Evolutionary conservation across 1,140 invertebrate genomes (phyloP).

Genomic region (Myzus persicae): DNA sequence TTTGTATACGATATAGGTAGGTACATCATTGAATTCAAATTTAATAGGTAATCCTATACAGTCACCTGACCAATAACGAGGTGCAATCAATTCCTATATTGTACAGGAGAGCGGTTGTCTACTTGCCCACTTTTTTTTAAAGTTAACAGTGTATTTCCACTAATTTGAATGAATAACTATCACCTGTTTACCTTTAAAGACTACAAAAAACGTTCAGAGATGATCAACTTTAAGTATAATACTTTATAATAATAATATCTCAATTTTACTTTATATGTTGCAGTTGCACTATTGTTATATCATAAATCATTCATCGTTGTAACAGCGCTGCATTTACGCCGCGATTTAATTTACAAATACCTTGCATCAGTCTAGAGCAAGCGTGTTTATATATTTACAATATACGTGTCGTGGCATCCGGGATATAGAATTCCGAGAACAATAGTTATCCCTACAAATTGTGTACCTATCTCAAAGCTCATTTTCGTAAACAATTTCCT

Average conservation of each 20-base stretch:
- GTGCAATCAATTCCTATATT: no score
- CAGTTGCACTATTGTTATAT: neutral
- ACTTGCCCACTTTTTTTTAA: neutral
- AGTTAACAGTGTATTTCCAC: neutral
- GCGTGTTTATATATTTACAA: neutral
- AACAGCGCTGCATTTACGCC: neutral
- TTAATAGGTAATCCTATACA: no score
- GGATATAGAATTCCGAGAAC: neutral
- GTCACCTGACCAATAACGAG: no score
- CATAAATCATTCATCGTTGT: neutral
- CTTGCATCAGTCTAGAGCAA: neutral
- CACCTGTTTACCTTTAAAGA: no score
- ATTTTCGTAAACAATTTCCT: constrained; percentile 13
- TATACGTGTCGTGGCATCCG: neutral
- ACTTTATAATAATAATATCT: neutral
- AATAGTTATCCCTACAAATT: neutral
- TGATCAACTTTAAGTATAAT: neutral
- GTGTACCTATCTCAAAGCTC: neutral
- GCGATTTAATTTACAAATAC: constrained; percentile 1
- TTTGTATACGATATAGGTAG: no score
- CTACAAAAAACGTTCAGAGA: no score
- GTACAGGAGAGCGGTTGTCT: no score
- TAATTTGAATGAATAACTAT: neutral
- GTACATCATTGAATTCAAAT: no score
- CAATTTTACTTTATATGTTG: neutral